Base-by-base conservation (phyloP, 92 coral and sea anemone genomes). In the Nematostella vectensis region DNA sequence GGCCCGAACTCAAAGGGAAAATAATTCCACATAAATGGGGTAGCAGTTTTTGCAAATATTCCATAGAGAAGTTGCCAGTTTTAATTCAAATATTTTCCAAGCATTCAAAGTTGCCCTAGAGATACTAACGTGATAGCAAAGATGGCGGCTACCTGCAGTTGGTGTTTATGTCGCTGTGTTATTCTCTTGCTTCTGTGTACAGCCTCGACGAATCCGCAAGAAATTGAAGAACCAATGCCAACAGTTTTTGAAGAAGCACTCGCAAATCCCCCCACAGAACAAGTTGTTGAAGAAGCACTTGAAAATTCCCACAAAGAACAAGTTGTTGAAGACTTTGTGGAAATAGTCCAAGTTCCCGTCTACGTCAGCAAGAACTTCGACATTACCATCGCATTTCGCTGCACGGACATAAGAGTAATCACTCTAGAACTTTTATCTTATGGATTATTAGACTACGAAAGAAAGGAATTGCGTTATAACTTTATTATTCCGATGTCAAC, bases 311-410 rank as follows among this genome's bases (percentile, higher is more conserved):
- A 33, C 15, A 15, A 33, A 15, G 40, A 33, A 33, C 15, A 6
- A 33, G 77, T n/a, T n/a, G n/a, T n/a, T n/a, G n/a, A 80, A 3
- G 94, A 84, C 53, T 84, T 69, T 62, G 72, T 75, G 29, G 25
- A 68, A 63, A 68, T 79, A 48, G 30, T 62, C 4, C 65, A 54
- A 33, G 50, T 76, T 0, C 87, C 94, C 8, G 29, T 25, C 22
- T 49, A 50, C 27, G 88, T 83, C 1, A 58, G 27, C 24, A 56
- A 63, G 24, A 62, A 66, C 15, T 84, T 84, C 50, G 51, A 62
- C 45, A 48, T 79, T 13, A 63, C 42, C 28, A 55, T 84, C 4
- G 66, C 70, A 4, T 84, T 69, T 74, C 55, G 77, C 45, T 64
- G 79, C 13, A 80, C 61, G 50, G 71, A 69, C 26, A 57, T 72